Conservation (phyloP, 2,797 vertebrate species). For the Coracias cyanogaster region DNA sequence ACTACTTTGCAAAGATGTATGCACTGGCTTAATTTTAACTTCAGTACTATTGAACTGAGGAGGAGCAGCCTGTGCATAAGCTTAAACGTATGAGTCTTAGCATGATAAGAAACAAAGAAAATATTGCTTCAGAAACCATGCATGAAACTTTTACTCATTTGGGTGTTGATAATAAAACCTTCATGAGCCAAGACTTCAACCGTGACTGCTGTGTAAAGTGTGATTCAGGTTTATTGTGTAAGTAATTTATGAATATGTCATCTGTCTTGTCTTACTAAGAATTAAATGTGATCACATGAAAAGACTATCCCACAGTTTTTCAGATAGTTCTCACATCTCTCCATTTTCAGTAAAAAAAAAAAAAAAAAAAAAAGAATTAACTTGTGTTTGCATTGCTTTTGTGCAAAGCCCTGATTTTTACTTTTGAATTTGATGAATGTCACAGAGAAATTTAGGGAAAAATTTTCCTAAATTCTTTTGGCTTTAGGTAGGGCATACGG, state of each 20-base stretch:
- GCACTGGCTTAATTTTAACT: not conserved
- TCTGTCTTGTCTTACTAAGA: not conserved
- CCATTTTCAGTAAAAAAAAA: not conserved
- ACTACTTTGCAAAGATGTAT: not conserved
- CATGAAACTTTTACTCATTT: not conserved
- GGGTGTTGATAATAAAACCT: not conserved
- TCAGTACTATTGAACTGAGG: not conserved
- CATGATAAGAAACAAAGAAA: not conserved
- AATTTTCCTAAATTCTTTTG: slow-evolving; percentile 2
- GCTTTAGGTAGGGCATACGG: not conserved
- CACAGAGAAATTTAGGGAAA: not conserved
- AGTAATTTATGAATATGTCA: not conserved
- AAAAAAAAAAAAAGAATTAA: not conserved
- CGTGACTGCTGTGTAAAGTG: not conserved
- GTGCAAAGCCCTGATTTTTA: not conserved
- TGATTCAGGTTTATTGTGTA: not conserved
- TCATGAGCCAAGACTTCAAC: not conserved
- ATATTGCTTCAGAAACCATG: not conserved
- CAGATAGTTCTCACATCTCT: not conserved
- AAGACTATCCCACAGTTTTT: not conserved
- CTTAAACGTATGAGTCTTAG: not conserved
- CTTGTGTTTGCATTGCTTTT: not conserved
- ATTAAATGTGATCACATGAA: not conserved
- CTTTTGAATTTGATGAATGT: not conserved
- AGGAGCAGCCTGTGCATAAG: not conserved